Conservation (phyloP, 2,888 invertebrate species). For the Germaria angustata region DNA sequence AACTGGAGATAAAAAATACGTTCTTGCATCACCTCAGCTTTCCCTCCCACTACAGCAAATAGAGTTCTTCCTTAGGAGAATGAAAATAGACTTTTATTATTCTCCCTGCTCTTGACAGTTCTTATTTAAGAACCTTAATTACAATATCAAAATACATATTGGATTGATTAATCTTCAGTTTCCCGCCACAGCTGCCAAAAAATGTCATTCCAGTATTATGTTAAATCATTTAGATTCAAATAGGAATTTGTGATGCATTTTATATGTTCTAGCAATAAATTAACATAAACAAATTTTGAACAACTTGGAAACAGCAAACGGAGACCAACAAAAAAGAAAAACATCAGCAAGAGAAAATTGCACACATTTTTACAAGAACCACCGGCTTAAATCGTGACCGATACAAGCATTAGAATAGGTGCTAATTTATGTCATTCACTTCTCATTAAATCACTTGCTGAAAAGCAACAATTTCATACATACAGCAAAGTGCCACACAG, state of each 20-base stretch:
- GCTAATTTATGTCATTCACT: slow-evolving; percentile 68
- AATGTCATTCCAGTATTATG: slow-evolving; percentile 24
- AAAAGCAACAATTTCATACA: slow-evolving; percentile 22
- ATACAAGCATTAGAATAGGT: slow-evolving; percentile 64
- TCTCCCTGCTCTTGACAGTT: too few relatives aligned
- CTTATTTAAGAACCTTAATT: neutral
- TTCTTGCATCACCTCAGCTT: too few relatives aligned
- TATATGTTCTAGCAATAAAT: slow-evolving; percentile 51
- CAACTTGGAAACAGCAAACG: slow-evolving; percentile 54
- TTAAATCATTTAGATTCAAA: slow-evolving; percentile 28
- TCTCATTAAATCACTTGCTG: slow-evolving; percentile 65
- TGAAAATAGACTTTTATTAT: too few relatives aligned
- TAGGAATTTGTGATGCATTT: slow-evolving; percentile 35
- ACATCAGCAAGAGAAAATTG: too few relatives aligned
- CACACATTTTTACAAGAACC: slow-evolving; percentile 27
- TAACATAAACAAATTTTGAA: slow-evolving; percentile 65
- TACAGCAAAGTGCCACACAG: slow-evolving; percentile 28
- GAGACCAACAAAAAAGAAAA: slow-evolving; percentile 21
- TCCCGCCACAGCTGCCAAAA: neutral
- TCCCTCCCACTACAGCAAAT: too few relatives aligned
- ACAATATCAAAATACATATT: neutral
- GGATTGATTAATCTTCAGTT: slow-evolving; percentile 11
- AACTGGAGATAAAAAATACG: too few relatives aligned
- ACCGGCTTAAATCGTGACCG: slow-evolving; percentile 60
- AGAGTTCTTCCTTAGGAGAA: too few relatives aligned